Conservation (phyloP, 2,888 invertebrate genomes). For the Harpalus rubripes region DNA sequence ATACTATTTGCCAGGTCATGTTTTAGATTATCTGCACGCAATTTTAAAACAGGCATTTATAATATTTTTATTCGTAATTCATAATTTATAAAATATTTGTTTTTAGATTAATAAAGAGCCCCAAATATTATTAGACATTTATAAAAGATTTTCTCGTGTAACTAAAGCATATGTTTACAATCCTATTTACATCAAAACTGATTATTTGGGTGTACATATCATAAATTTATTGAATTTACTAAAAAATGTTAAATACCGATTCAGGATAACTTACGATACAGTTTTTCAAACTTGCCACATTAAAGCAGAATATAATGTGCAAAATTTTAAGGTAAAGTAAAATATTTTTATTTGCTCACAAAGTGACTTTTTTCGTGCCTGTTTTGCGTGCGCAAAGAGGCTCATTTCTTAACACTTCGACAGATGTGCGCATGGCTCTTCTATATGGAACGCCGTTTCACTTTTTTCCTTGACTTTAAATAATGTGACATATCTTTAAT, state of each 20-base stretch:
- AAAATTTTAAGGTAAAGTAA: constrained; percentile 57
- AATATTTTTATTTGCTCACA: too few relatives aligned
- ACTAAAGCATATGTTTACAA: constrained; percentile 32
- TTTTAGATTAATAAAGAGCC: constrained; percentile 9
- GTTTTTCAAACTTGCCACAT: constrained; percentile 46
- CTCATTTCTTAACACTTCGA: too few relatives aligned
- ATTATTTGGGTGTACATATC: constrained; percentile 53
- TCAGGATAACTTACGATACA: constrained; percentile 50
- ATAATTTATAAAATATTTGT: constrained; percentile 13
- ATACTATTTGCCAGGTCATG: constrained; percentile 34
- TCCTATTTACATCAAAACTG: neutral
- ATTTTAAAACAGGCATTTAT: constrained; percentile 37
- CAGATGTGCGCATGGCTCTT: too few relatives aligned
- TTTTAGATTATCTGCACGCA: constrained; percentile 34
- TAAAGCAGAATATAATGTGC: constrained; percentile 47
- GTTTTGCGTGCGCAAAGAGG: too few relatives aligned
- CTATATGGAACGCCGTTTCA: too few relatives aligned
- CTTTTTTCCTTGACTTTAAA: too few relatives aligned
- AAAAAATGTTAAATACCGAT: constrained; percentile 34
- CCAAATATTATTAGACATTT: constrained; percentile 23
- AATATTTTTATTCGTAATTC: neutral
- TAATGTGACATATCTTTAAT: too few relatives aligned
- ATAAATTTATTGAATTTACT: constrained; percentile 49
- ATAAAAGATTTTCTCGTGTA: constrained; percentile 8
- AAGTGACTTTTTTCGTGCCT: too few relatives aligned